Percentiles rank a stretch among this genome's conserved stretches.
Evolutionary conservation across 2,888 invertebrate species (phyloP).

Genomic region (Meteorus colon): DNA sequence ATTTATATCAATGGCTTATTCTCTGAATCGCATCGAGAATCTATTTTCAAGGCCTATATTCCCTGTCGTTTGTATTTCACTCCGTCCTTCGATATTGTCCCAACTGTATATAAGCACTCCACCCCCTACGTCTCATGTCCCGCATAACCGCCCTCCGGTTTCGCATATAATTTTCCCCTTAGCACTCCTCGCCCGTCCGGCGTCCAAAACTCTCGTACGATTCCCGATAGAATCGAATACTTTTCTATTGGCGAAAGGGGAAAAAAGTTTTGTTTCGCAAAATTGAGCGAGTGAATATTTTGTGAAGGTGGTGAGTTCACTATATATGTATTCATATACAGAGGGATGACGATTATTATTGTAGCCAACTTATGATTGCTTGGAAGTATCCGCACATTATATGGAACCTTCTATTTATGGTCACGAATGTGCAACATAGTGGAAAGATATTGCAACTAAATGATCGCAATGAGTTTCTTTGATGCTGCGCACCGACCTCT

Average conservation of each 20-base stretch:
- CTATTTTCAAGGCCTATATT: slow-evolving; percentile 66
- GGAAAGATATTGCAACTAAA: slow-evolving; percentile 70
- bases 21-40: slow-evolving; percentile 57
- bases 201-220: neutral
- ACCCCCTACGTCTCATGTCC: slow-evolving; percentile 1
- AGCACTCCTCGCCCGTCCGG: neutral
- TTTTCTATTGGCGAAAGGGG: slow-evolving; percentile 3
- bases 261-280: neutral
- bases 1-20: slow-evolving; percentile 64
- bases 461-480: slow-evolving; percentile 63
- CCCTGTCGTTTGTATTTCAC: slow-evolving; percentile 59
- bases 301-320: slow-evolving; percentile 2
- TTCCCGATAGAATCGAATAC: neutral
- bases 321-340: neutral
- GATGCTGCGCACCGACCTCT: slow-evolving; percentile 59
- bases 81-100: slow-evolving; percentile 29
- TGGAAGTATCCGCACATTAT: neutral
- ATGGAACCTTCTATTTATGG: slow-evolving; percentile 47
- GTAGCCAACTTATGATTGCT: neutral
- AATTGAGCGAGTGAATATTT: slow-evolving; percentile 2
- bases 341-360: neutral
- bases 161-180: slow-evolving; percentile 29
- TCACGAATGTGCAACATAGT: slow-evolving; percentile 64
- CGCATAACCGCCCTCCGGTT: slow-evolving; percentile 25
- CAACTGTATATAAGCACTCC: slow-evolving; percentile 12